Evolutionary conservation across 2,113 vertebrate genomes (phyloP).

Genomic region (Oncorhynchus masou): DNA sequence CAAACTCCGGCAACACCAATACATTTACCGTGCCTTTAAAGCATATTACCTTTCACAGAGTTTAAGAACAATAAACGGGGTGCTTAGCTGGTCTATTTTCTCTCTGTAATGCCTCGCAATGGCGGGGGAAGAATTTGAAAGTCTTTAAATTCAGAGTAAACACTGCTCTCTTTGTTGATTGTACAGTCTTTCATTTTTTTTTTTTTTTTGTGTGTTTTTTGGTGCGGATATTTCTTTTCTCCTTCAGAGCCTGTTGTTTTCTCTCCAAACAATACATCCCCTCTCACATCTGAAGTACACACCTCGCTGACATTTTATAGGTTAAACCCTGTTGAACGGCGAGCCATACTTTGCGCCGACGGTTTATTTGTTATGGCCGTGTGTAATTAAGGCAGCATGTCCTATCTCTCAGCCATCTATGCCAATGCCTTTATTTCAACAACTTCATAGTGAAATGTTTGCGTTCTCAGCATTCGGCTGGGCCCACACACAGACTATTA

Average conservation of each 20-base stretch:
- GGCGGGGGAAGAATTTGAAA: conserved; percentile 63
- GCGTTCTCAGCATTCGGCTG: conserved; percentile 89
- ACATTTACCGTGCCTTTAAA: conserved; percentile 65
- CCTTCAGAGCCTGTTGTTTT: conserved; percentile 59
- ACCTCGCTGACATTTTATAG: conserved; percentile 93
- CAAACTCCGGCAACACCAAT: conserved; percentile 32
- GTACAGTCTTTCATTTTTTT: conserved; percentile 57
- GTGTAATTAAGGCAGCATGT: conserved; percentile 99
- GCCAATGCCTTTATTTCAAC: conserved; percentile 97
- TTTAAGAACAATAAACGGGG: conserved; percentile 78
- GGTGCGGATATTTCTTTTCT: conserved; percentile 3
- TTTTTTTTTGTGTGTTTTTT: not conserved
- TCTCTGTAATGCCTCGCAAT: conserved; percentile 66
- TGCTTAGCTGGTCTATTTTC: conserved; percentile 72
- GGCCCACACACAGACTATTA: conserved; percentile 98
- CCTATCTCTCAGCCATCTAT: conserved; percentile 92
- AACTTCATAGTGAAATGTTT: conserved; percentile 99
- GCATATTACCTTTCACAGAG: conserved; percentile 74
- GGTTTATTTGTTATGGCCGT: conserved; percentile 97
- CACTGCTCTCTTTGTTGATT: conserved; percentile 77
- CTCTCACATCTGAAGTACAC: conserved; percentile 83
- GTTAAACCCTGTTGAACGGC: conserved; percentile 77
- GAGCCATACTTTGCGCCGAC: conserved; percentile 82
- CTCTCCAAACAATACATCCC: conserved; percentile 81
- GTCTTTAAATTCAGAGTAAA: conserved; percentile 80